phyloP scores from a whole-genome alignment of 2,113 vertebrate species.

The Alces alces region DNA sequence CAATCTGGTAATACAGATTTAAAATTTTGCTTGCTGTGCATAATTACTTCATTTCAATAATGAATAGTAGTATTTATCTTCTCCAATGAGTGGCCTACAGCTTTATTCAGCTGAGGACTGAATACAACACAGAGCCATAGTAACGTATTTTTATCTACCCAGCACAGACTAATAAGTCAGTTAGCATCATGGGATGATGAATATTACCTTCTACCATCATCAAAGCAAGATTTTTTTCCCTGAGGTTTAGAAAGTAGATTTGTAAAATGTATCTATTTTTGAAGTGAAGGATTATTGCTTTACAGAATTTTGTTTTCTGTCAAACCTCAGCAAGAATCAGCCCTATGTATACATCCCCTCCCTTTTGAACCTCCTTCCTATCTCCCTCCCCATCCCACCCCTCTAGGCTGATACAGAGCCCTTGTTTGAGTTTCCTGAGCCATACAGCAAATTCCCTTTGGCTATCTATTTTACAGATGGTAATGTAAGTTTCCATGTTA shows the following conservation, averaged over 20 bases:
- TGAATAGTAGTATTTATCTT: background rate
- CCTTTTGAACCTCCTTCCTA: background rate
- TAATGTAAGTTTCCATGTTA: background rate
- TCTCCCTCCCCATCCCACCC: background rate
- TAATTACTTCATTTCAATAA: slow-evolving; percentile 13
- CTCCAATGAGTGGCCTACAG: background rate
- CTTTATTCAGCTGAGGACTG: background rate
- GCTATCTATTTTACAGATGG: background rate
- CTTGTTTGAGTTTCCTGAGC: background rate
- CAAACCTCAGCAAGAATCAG: background rate
- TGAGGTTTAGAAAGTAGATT: background rate
- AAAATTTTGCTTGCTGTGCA: background rate
- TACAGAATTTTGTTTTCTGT: background rate
- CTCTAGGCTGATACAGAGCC: background rate
- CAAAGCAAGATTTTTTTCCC: background rate
- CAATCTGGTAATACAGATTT: background rate
- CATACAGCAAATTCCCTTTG: background rate
- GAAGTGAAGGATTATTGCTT: background rate
- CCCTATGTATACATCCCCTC: background rate
- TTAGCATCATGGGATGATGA: background rate
- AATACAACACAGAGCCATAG: background rate
- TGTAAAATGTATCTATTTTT: background rate
- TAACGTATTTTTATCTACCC: background rate
- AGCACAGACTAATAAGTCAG: background rate
- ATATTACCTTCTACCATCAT: background rate